These are phyloP conservation scores for Lepus americanus DNA, from an alignment of 2,113 vertebrate species.

Conservation along the genomic window DNA sequence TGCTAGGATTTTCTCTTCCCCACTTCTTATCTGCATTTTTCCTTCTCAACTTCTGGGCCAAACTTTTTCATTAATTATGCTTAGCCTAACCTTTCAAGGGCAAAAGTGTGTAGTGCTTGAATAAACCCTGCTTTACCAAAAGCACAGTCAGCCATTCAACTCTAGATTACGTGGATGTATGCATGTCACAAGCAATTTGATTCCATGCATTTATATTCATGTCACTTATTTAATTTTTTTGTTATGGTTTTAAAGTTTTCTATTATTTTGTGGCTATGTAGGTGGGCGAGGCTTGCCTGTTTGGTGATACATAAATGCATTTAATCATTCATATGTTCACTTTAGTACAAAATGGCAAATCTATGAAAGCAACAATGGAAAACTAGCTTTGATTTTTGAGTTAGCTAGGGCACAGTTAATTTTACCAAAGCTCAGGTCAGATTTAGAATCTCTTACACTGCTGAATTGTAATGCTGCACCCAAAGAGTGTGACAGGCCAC, in stretches of 20 bases:
- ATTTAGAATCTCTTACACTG: slow-evolving; percentile 66
- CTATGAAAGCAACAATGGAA: slow-evolving; percentile 27
- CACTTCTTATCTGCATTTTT: slow-evolving; percentile 42
- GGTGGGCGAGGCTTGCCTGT: background rate
- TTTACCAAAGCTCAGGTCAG: slow-evolving; percentile 62
- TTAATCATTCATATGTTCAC: slow-evolving; percentile 46
- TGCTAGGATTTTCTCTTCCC: background rate
- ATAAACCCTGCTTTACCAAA: slow-evolving; percentile 48
- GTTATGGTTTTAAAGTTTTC: background rate
- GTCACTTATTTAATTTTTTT: slow-evolving; percentile 56
- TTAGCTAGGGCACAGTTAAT: slow-evolving; percentile 62
- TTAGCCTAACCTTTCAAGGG: slow-evolving; percentile 20
- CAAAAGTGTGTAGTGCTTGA: slow-evolving; percentile 46
- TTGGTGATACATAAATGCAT: slow-evolving; percentile 43
- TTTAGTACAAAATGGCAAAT: slow-evolving; percentile 53
- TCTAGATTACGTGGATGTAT: background rate
- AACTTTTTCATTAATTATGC: background rate
- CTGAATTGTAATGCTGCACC: slow-evolving; percentile 71
- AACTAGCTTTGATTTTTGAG: slow-evolving; percentile 50
- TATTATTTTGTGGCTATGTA: slow-evolving; percentile 60
- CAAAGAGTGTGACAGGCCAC: slow-evolving; percentile 71
- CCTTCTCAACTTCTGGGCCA: slow-evolving; percentile 13
- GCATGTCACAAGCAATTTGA: slow-evolving; percentile 37
- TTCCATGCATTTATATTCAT: slow-evolving; percentile 75
- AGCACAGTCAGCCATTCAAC: slow-evolving; percentile 51